Conservation (phyloP, 2,113 vertebrate species). For the Ia io region DNA sequence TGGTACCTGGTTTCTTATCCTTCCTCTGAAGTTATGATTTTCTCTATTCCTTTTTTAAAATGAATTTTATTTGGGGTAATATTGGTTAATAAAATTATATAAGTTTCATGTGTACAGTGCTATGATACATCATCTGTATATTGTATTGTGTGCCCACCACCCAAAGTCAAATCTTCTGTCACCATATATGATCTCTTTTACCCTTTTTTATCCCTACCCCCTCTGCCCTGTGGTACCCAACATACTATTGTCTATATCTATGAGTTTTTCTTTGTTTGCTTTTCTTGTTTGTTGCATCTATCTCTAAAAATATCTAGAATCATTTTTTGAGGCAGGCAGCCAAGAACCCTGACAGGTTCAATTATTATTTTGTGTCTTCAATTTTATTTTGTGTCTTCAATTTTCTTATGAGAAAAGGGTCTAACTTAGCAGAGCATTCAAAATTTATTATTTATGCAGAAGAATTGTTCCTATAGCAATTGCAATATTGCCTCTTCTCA, state of each 20-base stretch:
- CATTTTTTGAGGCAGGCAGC: not conserved
- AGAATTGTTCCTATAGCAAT: not conserved
- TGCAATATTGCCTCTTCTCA: not conserved
- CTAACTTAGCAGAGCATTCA: not conserved
- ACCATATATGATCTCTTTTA: too few relatives aligned
- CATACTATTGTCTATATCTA: not conserved
- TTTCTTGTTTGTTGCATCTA: not conserved
- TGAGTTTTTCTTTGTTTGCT: not conserved
- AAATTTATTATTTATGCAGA: not conserved
- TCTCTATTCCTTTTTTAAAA: not conserved
- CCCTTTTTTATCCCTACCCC: not conserved
- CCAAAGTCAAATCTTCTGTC: not conserved
- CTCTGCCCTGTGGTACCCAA: not conserved
- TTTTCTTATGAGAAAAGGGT: not conserved
- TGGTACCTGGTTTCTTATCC: accelerated
- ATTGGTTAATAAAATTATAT: not conserved
- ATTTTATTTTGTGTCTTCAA: not conserved
- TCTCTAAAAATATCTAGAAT: not conserved
- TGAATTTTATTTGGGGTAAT: not conserved
- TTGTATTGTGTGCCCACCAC: not conserved
- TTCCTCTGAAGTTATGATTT: not conserved
- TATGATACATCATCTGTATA: not conserved
- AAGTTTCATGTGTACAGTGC: not conserved
- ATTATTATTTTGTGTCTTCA: not conserved
- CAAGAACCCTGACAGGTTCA: not conserved